Base-by-base conservation (phyloP, 2,888 invertebrate species). In the Anoplius nigerrimus region DNA sequence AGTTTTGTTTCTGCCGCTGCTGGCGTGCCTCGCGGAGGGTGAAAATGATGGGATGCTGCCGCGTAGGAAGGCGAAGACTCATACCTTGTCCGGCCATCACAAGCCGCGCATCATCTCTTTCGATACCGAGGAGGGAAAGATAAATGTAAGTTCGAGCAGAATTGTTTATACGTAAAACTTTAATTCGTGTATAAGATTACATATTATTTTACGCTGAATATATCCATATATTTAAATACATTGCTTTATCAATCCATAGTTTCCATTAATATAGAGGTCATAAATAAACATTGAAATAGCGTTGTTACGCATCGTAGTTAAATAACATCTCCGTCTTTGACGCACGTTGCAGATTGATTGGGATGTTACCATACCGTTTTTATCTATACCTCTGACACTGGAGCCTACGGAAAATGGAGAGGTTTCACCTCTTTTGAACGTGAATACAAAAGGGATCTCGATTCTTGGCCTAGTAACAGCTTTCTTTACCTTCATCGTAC, bases 291-390 rank as follows among this genome's bases (percentile, higher is more conserved):
- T 6, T 6, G 11, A 34, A 11, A 11, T 34, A 34, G 11, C 11
- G 11, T 34, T 34, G 34, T 34, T 1, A 34, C 34, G 34, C 11
- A 6, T 1, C 11, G 4, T 6, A 1, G 11, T 2, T 6, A 34
- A 34, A 13, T 34, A 34, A 34, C 6, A 34, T 34, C 34, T 34
- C 6, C 11, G 8, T 34, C 0, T 18, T 46, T 46, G 24, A 22
- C 55, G 24, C 52, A 54, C 58, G 20, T 80, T 90, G 42, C 86
- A 94, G 94, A 89, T 94, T 45, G 92, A 92, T 72, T 88, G 94
- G 82, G 92, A 93, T 46, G 92, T 94, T 71, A 90, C 91, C 0
- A 90, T 94, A 27, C 94, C 94, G 0, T 93, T 94, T 75, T 80
- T 94, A 21, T 90, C 91, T n/a, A 92, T 94, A 76, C 94, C 94